These are phyloP conservation scores for Nyctalus aviator DNA, from an alignment of 2,797 vertebrate species.

Conservation along the genomic window DNA sequence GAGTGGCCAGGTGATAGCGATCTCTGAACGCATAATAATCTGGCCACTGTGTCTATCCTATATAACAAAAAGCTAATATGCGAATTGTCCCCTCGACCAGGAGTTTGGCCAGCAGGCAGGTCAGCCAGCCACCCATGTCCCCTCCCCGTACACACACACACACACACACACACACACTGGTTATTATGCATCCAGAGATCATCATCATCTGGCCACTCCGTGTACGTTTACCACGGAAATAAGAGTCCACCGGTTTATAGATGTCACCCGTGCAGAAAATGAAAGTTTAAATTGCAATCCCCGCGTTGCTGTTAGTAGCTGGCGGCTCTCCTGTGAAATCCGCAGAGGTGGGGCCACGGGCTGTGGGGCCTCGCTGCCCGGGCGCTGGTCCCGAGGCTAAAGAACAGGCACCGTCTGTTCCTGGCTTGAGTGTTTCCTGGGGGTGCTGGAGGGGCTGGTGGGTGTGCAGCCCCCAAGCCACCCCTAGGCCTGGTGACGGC, in stretches of 20 bases:
- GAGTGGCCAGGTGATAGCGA: too few relatives aligned
- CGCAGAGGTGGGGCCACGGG: rapidly evolving
- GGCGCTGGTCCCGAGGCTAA: not conserved
- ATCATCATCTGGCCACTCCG: too few relatives aligned
- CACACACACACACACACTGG: too few relatives aligned
- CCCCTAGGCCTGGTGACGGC: not conserved
- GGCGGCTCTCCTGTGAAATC: too few relatives aligned
- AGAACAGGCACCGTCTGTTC: not conserved
- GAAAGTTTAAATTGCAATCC: not conserved
- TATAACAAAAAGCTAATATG: too few relatives aligned
- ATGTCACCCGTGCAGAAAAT: not conserved
- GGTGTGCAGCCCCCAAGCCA: not conserved
- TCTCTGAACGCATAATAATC: too few relatives aligned
- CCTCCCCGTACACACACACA: too few relatives aligned
- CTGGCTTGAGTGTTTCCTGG: not conserved
- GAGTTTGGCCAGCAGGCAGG: too few relatives aligned
- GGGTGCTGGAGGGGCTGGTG: not conserved
- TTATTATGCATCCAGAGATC: too few relatives aligned
- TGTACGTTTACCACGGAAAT: not conserved
- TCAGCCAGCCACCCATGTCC: too few relatives aligned
- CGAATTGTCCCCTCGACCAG: too few relatives aligned
- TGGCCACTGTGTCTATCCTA: too few relatives aligned
- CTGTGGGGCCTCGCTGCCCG: not conserved
- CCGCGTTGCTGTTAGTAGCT: not conserved
- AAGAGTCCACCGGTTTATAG: not conserved